Evolutionary conservation across 2,797 vertebrate genomes (phyloP).

Genomic region (Scolopax bukidnonensis): DNA sequence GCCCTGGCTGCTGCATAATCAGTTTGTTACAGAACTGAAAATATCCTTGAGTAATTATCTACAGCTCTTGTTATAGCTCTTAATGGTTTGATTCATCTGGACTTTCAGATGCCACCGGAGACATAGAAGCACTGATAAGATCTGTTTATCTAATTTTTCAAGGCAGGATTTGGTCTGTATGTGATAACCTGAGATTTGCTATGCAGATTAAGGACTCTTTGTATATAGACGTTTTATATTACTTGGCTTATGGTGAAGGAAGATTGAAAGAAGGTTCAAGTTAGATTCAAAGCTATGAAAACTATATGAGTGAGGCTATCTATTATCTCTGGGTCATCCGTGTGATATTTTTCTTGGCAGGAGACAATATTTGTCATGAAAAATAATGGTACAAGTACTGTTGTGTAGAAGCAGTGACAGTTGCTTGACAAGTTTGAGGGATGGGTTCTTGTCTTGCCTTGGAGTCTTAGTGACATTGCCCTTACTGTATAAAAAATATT

Average conservation of each 20-base stretch:
- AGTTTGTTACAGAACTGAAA: neutral
- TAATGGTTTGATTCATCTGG: neutral
- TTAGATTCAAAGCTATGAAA: neutral
- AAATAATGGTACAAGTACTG: neutral
- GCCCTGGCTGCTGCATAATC: neutral
- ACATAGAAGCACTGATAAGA: neutral
- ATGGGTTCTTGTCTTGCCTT: neutral
- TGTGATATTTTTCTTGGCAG: neutral
- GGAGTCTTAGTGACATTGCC: neutral
- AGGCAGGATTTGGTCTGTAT: neutral
- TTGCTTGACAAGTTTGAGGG: neutral
- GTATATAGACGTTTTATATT: neutral
- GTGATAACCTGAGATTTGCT: neutral
- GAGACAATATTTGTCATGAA: neutral
- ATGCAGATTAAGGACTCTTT: neutral
- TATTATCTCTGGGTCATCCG: neutral
- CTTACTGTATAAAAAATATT: neutral
- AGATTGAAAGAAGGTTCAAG: neutral
- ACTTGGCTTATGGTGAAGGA: neutral
- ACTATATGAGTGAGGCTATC: neutral
- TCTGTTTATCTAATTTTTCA: slow-evolving; percentile 1
- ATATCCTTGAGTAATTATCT: neutral
- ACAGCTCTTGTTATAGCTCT: neutral
- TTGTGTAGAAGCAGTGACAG: neutral
- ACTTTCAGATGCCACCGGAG: neutral